These are phyloP conservation scores for Scomberomorus guttatus DNA, from an alignment of 2,797 vertebrate genomes.

Conservation along the genomic window DNA sequence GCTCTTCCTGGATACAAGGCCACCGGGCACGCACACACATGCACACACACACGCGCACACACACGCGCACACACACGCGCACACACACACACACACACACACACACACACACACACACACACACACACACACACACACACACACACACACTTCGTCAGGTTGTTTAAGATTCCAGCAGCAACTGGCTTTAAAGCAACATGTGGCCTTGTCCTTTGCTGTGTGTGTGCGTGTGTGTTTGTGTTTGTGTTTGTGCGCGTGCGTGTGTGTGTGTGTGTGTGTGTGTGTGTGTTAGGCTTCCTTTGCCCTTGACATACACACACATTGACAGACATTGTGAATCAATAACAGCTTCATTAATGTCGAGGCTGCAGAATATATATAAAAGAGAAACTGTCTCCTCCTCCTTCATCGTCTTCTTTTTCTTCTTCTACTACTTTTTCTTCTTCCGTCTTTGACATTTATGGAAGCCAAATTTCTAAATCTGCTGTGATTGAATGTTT, in stretches of 20 bases:
- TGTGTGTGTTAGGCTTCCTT: constrained; percentile 11
- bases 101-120: neutral
- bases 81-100: neutral
- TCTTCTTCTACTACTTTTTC: neutral
- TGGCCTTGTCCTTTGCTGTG: constrained; percentile 43
- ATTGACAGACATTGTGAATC: constrained; percentile 50
- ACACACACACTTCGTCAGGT: constrained; percentile 11
- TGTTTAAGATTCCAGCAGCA: constrained; percentile 61
- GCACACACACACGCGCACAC: constrained; percentile 1
- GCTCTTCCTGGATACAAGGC: constrained; percentile 60
- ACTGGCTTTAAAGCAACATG: constrained; percentile 56
- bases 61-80: neutral
- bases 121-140: neutral
- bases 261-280: no score
- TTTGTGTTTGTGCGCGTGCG: constrained; percentile 1
- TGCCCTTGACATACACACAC: constrained; percentile 33
- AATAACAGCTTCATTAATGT: constrained; percentile 44
- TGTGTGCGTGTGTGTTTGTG: constrained; percentile 5
- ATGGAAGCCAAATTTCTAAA: constrained; percentile 2
- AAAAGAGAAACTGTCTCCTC: constrained; percentile 4
- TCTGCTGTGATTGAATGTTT: constrained; percentile 10
- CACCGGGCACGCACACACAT: constrained; percentile 13
- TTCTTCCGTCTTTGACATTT: constrained; percentile 18
- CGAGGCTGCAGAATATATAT: constrained; percentile 36
- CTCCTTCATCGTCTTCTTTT: neutral